These are phyloP conservation scores for Agapetus fuscipes DNA, from an alignment of 2,888 invertebrate species.

Conservation along the genomic window DNA sequence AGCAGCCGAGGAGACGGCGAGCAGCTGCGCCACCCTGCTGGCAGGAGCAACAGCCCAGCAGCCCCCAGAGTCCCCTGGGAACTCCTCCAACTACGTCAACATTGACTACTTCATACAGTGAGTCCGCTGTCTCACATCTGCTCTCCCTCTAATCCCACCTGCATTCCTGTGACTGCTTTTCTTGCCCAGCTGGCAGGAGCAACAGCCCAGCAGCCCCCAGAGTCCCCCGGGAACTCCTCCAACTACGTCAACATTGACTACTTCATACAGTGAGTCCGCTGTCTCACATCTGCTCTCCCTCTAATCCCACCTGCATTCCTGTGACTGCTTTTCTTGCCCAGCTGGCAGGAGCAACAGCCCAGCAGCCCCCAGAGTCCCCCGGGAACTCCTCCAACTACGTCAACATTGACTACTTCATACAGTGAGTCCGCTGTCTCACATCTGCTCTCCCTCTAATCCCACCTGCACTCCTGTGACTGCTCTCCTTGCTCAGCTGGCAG, in stretches of 20 bases:
- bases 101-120: conserved; percentile 86
- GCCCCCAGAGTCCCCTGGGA: conserved; percentile 66
- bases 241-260: conserved; percentile 92
- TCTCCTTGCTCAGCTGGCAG: conserved; percentile 43
- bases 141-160: no score
- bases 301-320: no score
- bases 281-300: no score
- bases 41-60: conserved; percentile 26
- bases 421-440: conserved; percentile 57
- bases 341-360: conserved; percentile 29
- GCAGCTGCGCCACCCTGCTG: conserved; percentile 49
- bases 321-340: no score
- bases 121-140: no score
- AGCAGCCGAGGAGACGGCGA: conserved; percentile 57
- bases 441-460: no score
- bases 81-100: conserved; percentile 82
- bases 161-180: no score
- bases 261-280: conserved; percentile 76
- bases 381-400: conserved; percentile 79
- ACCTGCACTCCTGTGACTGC: no score
- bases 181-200: conserved; percentile 38
- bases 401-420: conserved; percentile 86
- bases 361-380: conserved; percentile 62
- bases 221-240: conserved; percentile 69
- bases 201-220: conserved; percentile 40